Percentiles rank a stretch among this genome's conserved stretches.
Evolutionary conservation across 1,140 invertebrate species (phyloP).

Genomic region (Brachionus asplanchnoidis): DNA sequence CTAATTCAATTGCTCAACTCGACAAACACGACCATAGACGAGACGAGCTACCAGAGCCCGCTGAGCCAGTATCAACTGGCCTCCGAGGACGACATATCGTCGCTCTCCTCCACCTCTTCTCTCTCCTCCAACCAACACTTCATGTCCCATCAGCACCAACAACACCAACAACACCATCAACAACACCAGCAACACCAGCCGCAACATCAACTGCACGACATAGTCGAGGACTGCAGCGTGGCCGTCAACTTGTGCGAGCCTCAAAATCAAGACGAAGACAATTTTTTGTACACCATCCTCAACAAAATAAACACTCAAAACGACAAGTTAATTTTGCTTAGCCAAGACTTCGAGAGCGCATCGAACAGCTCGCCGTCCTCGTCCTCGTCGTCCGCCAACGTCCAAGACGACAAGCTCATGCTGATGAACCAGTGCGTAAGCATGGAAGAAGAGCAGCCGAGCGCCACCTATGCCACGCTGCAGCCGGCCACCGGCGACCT

Average conservation of each 20-base stretch:
- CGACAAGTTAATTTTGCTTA: background rate
- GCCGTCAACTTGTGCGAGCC: background rate
- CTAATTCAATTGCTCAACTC: constrained; percentile 35
- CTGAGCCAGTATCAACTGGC: background rate
- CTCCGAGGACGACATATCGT: constrained; percentile 35
- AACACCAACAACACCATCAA: background rate
- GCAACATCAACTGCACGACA: background rate
- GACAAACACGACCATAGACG: constrained; percentile 2
- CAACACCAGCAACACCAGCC: background rate
- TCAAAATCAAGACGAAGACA: constrained; percentile 7
- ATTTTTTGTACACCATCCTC: background rate
- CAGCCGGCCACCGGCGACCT: background rate
- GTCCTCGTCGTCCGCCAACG: background rate
- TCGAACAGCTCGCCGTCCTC: background rate
- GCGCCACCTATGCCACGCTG: constrained; percentile 1
- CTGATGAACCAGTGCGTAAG: background rate
- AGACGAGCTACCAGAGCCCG: background rate
- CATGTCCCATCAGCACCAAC: background rate
- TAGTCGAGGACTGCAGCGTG: background rate
- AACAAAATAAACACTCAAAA: constrained; percentile 16
- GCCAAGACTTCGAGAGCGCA: background rate
- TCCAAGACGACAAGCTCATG: background rate
- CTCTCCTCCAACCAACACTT: constrained; percentile 4
- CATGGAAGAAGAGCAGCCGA: background rate
- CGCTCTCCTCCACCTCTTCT: constrained; percentile 2